Conservation (phyloP, 2,888 invertebrate species). For the Thera obeliscata region DNA sequence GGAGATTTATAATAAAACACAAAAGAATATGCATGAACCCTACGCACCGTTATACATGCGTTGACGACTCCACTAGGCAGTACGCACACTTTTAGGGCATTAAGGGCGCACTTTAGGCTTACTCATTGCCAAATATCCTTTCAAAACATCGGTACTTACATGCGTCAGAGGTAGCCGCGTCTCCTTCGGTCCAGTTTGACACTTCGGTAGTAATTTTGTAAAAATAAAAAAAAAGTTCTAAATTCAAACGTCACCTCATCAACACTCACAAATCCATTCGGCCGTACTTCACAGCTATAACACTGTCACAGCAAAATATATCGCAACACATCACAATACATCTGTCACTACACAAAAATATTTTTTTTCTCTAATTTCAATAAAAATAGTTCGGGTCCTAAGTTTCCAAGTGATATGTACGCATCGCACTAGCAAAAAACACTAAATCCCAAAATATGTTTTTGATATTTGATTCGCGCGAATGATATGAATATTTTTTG, state of each 20-base stretch:
- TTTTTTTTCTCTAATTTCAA: constrained; percentile 61
- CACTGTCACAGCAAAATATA: constrained; percentile 74
- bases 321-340: constrained; percentile 68
- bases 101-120: constrained; percentile 61
- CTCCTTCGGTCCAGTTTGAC: constrained; percentile 83
- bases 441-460: constrained; percentile 71
- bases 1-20: constrained; percentile 73
- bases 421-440: constrained; percentile 70
- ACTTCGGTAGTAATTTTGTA: constrained; percentile 83
- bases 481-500: constrained; percentile 72
- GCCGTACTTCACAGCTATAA: constrained; percentile 64
- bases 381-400: constrained; percentile 81
- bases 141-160: constrained; percentile 65
- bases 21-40: constrained; percentile 80
- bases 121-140: constrained; percentile 15
- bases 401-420: constrained; percentile 82
- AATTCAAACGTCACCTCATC: constrained; percentile 73
- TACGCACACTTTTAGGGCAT: constrained; percentile 62
- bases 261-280: constrained; percentile 70
- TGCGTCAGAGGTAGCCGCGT: constrained; percentile 82
- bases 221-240: constrained; percentile 71
- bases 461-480: constrained; percentile 65
- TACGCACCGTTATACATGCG: constrained; percentile 59
- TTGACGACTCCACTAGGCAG: constrained; percentile 43
- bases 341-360: constrained; percentile 73